A percentile compares a stretch with the other conserved stretches of the same genome.
Conservation (phyloP, 2,797 vertebrate species). For the Poeciliopsis paucimaculata region DNA sequence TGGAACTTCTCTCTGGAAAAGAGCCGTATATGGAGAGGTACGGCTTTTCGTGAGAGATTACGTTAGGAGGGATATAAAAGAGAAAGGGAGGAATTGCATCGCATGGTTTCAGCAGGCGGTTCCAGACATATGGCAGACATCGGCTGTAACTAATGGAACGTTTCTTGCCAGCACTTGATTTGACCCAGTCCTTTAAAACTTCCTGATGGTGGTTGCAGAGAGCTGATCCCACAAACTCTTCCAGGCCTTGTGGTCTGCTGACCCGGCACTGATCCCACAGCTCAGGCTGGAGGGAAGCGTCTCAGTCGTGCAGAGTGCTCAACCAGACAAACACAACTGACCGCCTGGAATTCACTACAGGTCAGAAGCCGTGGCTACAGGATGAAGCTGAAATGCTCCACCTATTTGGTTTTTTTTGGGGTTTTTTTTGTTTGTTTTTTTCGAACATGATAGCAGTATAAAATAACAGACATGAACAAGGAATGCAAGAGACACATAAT, state of each 20-base stretch:
- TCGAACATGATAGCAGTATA: too few relatives aligned
- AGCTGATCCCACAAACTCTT: conserved; percentile 60
- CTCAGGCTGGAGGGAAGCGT: conserved; percentile 24
- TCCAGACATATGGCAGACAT: conserved; percentile 64
- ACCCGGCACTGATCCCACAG: conserved; percentile 63
- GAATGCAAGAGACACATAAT: too few relatives aligned
- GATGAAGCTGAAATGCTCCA: neutral
- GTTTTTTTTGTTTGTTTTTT: too few relatives aligned
- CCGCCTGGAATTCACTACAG: neutral
- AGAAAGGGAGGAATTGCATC: conserved; percentile 25
- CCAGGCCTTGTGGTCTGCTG: conserved; percentile 58
- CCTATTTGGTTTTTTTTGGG: neutral
- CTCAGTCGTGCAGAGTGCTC: neutral
- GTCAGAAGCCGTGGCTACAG: neutral
- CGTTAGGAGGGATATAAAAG: conserved; percentile 38
- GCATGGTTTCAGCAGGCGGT: conserved; percentile 38
- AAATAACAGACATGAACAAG: too few relatives aligned
- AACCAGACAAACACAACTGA: conserved; percentile 4
- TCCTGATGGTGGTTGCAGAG: conserved; percentile 52
- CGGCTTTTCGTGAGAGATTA: conserved; percentile 41
- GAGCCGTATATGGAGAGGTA: neutral
- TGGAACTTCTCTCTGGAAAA: conserved; percentile 20
- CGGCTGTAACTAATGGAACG: conserved; percentile 33
- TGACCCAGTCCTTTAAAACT: conserved; percentile 56
- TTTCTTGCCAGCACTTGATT: conserved; percentile 47